A percentile compares a stretch with the other conserved stretches of the same genome.
These are phyloP conservation scores for Isaurus tuberculatus DNA, from an alignment of 92 coral and sea anemone genomes.

Conservation along the genomic window DNA sequence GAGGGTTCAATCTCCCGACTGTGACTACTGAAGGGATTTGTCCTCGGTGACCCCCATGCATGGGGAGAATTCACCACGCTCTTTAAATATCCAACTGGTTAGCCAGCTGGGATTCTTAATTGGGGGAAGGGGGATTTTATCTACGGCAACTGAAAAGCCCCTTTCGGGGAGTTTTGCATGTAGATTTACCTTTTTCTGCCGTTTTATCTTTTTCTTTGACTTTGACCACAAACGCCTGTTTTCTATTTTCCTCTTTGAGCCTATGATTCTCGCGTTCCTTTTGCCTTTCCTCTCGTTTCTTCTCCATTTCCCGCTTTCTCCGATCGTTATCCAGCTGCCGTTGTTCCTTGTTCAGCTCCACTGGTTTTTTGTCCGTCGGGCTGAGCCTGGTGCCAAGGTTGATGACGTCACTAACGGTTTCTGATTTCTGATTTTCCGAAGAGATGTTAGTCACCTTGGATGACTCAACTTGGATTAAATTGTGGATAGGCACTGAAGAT, in stretches of 20 bases:
- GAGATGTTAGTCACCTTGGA: conserved; percentile 46
- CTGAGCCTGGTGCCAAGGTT: conserved; percentile 68
- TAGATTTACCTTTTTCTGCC: not conserved
- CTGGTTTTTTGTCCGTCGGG: conserved; percentile 23
- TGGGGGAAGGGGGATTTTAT: no score
- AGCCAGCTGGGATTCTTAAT: no score
- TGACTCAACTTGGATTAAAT: conserved; percentile 18
- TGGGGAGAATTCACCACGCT: no score
- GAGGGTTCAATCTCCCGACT: no score
- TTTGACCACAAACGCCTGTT: conserved; percentile 24
- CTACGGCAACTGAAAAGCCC: no score
- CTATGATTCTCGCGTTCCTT: conserved; percentile 64
- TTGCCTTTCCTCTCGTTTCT: conserved; percentile 74
- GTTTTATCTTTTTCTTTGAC: not conserved
- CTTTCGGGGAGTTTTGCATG: no score
- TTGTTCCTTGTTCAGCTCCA: conserved; percentile 25
- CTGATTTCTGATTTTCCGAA: conserved; percentile 62
- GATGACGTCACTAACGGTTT: conserved; percentile 61
- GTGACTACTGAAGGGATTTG: no score
- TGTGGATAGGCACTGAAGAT: not conserved
- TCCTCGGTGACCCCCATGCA: no score
- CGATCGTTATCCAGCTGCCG: conserved; percentile 58
- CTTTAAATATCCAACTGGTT: no score
- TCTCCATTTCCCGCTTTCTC: conserved; percentile 70
- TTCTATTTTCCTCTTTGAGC: conserved; percentile 60